Conservation (phyloP, 2,797 vertebrate species). For the Cephalopachus bancanus region DNA sequence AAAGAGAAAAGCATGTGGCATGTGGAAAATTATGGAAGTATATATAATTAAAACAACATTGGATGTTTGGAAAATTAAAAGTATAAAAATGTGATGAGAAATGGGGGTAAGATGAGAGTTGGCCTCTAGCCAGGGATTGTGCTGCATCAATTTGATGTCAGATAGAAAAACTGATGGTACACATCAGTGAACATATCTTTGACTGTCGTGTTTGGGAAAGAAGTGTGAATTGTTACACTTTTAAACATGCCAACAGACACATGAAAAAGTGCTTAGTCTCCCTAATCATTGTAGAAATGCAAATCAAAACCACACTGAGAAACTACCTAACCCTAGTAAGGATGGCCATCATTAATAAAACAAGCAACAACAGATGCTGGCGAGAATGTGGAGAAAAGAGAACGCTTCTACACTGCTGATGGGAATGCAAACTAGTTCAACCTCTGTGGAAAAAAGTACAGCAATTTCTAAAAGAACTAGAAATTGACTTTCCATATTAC, state of each 20-base stretch:
- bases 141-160: background rate
- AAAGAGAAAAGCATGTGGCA: background rate
- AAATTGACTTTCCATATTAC: too few species aligned
- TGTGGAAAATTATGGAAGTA: constrained; percentile 28
- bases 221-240: background rate
- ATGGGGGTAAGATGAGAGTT: background rate
- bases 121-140: background rate
- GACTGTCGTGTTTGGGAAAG: background rate
- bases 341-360: too few species aligned
- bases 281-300: too few species aligned
- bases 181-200: background rate
- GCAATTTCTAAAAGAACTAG: too few species aligned
- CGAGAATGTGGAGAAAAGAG: too few species aligned
- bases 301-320: too few species aligned
- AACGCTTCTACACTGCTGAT: too few species aligned
- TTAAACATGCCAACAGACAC: background rate
- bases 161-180: background rate
- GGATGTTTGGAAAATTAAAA: background rate
- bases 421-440: too few species aligned
- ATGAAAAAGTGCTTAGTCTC: too few species aligned
- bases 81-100: background rate
- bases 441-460: too few species aligned
- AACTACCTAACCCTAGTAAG: too few species aligned
- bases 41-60: constrained; percentile 44
- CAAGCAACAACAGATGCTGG: too few species aligned